These are phyloP conservation scores for Arremon aurantiirostris DNA, from an alignment of 2,797 vertebrate species.

Conservation along the genomic window DNA sequence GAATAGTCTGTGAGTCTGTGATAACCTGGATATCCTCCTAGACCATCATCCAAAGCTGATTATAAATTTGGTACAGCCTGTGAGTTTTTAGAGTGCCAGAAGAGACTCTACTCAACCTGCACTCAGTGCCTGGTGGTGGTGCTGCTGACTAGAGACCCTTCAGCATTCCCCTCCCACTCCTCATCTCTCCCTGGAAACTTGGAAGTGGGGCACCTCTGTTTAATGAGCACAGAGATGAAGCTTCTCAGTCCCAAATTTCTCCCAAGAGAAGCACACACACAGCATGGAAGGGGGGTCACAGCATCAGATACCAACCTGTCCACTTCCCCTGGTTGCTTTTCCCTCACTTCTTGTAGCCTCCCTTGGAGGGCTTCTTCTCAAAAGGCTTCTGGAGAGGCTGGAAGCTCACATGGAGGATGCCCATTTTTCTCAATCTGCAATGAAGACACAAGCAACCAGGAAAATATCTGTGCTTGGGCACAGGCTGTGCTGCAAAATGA, in stretches of 20 bases:
- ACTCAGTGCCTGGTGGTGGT: fast-evolving
- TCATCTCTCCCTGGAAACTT: neutral
- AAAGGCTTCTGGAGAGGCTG: neutral
- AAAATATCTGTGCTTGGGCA: neutral
- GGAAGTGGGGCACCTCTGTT: neutral
- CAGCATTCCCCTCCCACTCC: neutral
- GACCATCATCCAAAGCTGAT: neutral
- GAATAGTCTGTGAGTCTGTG: neutral
- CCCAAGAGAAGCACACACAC: neutral
- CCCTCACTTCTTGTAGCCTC: neutral
- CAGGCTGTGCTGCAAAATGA: neutral
- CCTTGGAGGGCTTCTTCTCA: neutral
- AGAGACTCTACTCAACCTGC: neutral
- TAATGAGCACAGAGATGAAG: neutral
- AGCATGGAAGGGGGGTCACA: neutral
- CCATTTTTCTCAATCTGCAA: neutral
- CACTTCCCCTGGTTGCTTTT: neutral
- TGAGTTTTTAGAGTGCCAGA: neutral
- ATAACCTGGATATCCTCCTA: neutral
- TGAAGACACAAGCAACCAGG: neutral
- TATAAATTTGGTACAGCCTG: neutral
- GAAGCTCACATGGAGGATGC: neutral
- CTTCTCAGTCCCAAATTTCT: neutral
- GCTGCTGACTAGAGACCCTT: neutral
- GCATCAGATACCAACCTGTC: neutral